Evolutionary conservation across 2,113 vertebrate species (phyloP).

Genomic region (Panthera leo): DNA sequence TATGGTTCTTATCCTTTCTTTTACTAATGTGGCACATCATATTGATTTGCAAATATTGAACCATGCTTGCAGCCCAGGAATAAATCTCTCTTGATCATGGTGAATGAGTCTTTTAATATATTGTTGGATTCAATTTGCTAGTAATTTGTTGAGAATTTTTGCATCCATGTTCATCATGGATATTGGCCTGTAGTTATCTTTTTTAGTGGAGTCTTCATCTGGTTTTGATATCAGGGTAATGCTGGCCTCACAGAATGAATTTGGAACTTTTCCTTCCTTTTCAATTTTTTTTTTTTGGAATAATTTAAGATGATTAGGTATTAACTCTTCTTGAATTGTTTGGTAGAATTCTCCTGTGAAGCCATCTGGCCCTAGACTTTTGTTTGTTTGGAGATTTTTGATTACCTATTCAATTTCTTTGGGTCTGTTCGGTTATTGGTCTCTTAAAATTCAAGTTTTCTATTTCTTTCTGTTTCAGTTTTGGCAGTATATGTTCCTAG

Average conservation of each 20-base stretch:
- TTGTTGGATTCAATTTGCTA: not conserved
- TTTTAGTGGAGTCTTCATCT: not conserved
- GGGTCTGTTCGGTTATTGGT: not conserved
- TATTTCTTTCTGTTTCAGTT: not conserved
- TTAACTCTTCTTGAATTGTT: not conserved
- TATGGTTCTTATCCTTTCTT: not conserved
- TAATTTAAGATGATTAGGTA: not conserved
- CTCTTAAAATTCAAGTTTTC: not conserved
- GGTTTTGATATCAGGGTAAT: not conserved
- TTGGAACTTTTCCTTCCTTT: not conserved
- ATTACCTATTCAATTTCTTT: not conserved
- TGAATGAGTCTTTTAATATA: not conserved
- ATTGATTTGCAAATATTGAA: not conserved
- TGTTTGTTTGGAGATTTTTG: not conserved
- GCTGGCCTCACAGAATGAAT: not conserved
- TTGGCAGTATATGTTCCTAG: not conserved
- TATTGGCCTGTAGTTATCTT: not conserved
- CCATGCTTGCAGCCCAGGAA: not conserved
- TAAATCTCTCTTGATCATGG: not conserved
- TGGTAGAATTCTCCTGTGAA: not conserved
- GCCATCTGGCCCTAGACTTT: not conserved
- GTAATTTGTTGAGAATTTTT: not conserved
- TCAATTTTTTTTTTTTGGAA: not conserved
- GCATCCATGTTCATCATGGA: not conserved
- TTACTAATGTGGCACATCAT: not conserved